Evolutionary conservation across 1,140 invertebrate genomes (phyloP), one percentile per base, ranked within the genome.

Genomic region (Nixonia krombeini): DNA sequence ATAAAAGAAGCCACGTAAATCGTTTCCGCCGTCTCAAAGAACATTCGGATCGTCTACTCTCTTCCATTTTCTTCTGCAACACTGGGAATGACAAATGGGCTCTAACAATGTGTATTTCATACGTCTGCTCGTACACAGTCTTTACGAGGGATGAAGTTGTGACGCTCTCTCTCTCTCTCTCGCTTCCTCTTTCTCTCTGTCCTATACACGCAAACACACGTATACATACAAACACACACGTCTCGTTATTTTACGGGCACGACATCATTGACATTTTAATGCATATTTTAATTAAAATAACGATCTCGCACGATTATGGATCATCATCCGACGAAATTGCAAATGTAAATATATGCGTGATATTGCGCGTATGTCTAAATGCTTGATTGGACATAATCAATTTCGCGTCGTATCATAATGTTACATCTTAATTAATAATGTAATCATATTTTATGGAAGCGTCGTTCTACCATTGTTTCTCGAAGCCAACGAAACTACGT

Each of bases 1-100:
- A 66, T 72, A 70, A 70, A 72, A 63, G 56, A 63, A 72, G 59
- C 45, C 53, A 56, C 56, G 67, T 70, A 66, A 62, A 70, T 70
- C 58, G 62, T 40, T 64, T 51, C 17, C 55, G 40, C 51, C 52
- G 44, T 52, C 23, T 16, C 26, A 29, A 44, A 37, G 21, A 51
- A 51, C 52, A 52, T 64, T 64, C 53, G 61, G 29, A 56, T 55
- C 44, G 49, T 51, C 59, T 29, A 47, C 26, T 45, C 42, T 66
- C 57, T 55, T 59, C 45, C 64, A 51, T 51, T 59, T 61, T 66
- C 52, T 45, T 33, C 51, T 42, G 13, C 65, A 46, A 47, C 57
- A 40, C 52, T 13, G 28, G 31, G 38, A 69, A 63, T 69, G 59
- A 69, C 66, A 69, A 69, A 69, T 69, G 66, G 58, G 53, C 58